A percentile compares a stretch with the other conserved stretches of the same genome.
phyloP scores from a whole-genome alignment of 2,888 invertebrate genomes.

The Apeira syringaria region DNA sequence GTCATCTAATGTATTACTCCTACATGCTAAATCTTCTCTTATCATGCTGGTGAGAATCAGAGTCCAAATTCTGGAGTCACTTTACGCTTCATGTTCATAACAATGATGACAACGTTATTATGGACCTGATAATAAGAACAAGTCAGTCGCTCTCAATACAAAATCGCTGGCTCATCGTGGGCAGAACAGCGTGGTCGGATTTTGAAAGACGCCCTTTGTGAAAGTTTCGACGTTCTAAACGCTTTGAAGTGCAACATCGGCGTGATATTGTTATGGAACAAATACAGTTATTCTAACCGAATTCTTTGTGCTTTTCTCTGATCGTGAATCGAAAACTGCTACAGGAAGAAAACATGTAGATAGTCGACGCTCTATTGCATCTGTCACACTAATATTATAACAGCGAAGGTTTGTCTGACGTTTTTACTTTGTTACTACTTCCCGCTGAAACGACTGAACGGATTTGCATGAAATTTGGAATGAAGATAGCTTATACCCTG shows the following conservation, averaged over 20 bases:
- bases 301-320: conserved; percentile 9
- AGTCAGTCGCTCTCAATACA: conserved; percentile 36
- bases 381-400: no score
- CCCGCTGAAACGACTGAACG: no score
- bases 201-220: conserved; percentile 50
- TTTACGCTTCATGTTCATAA: conserved; percentile 24
- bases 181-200: conserved; percentile 44
- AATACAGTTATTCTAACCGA: conserved; percentile 31
- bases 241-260: conserved; percentile 44
- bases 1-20: no score
- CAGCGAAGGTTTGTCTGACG: no score
- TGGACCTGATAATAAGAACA: conserved; percentile 29
- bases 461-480: no score
- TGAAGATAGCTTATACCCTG: no score
- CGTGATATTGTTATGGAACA: conserved; percentile 40
- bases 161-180: conserved; percentile 45
- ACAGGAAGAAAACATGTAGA: no score
- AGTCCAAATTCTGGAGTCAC: conserved; percentile 25
- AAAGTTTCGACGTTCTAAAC: conserved; percentile 45
- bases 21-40: no score
- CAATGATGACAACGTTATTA: conserved; percentile 30
- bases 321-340: conserved; percentile 9
- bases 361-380: no score
- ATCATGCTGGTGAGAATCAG: no score
- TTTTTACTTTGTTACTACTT: no score